Base-by-base conservation (phyloP, 2,888 invertebrate genomes). In the Busseola fusca region DNA sequence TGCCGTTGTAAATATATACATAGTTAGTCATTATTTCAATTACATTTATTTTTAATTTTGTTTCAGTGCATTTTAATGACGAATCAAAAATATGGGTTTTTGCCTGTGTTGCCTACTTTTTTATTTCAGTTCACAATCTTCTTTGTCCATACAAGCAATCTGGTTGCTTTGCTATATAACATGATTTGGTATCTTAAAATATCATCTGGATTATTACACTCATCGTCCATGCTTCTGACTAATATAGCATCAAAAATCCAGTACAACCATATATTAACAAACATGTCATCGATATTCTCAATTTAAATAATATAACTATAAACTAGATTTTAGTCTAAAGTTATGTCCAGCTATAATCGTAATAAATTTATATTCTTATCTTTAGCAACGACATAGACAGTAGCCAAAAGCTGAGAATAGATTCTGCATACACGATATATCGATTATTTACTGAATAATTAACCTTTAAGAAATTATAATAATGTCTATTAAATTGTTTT, bases 351-450 rank as follows among this genome's bases (percentile, higher is more conserved):
- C 67, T 69, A 65, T 76, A 71, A 65, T 70, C 76, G 62, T 72
- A 78, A 84, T 82, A 72, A 74, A 78, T 76, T 81, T 40, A 16
- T 62, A 64, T 82, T 45, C 78, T 84, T 84, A 84, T 84, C 76
- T 72, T 30, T 56, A 54, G 52, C 57, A 78, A 76, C 64, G 66
- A 82, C 80, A 27, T 75, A 45, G 59, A 73, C 84, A 40, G 84
- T 78, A 82, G 84, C 82, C 45, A 72, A 76, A 70, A 79, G 4
- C 48, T 54, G 30, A 48, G 72, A 63, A 69, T 58, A 58, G 70
- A 63, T 69, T 82, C 74, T 70, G 52, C 71, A 80, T 76, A 81
- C 78, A 81, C 58, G 78, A 80, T 69, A 77, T 81, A 60, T 80
- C 81, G 81, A 81, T 80, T 81, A 80, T 62, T 56, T 65, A 59